Conservation (phyloP, 2,888 invertebrate species). For the Acleris sparsana region DNA sequence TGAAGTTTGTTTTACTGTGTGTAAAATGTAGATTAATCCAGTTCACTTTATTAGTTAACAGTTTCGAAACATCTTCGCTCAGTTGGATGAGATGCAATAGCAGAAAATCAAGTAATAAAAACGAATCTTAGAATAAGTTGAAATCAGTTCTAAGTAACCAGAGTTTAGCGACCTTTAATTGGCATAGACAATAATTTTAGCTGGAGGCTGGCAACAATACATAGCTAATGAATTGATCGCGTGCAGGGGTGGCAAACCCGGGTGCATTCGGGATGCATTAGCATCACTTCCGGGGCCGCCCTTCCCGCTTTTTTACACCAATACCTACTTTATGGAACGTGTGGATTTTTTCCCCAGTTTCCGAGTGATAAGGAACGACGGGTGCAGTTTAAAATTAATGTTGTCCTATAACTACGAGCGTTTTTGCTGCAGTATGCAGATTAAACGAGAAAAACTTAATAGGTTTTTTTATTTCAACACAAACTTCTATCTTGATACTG, state of each 20-base stretch:
- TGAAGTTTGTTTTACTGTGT: too few relatives aligned
- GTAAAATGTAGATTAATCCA: too few relatives aligned
- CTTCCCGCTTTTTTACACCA: conserved; percentile 39
- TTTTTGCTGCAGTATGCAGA: too few relatives aligned
- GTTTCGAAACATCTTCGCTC: too few relatives aligned
- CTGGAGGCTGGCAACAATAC: conserved; percentile 58
- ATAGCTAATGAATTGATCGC: conserved; percentile 78
- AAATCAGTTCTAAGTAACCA: conserved; percentile 1
- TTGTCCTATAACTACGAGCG: too few relatives aligned
- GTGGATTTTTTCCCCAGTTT: conserved; percentile 32
- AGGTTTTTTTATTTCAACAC: too few relatives aligned
- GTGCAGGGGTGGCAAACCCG: conserved; percentile 59
- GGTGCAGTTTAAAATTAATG: background rate
- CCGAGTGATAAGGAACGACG: conserved; percentile 31
- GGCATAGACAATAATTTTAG: conserved; percentile 35
- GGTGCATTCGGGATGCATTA: conserved; percentile 83
- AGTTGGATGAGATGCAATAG: too few relatives aligned
- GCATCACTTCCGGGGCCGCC: conserved; percentile 72
- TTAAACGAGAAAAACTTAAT: too few relatives aligned
- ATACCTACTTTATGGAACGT: conserved; percentile 19
- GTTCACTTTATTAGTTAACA: too few relatives aligned
- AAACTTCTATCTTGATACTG: too few relatives aligned
- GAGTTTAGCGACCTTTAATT: conserved; percentile 33
- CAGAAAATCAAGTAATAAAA: too few relatives aligned
- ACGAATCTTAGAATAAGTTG: too few relatives aligned